Base-by-base conservation (phyloP, 2,888 invertebrate species). In the Chymomyza procnemis region DNA sequence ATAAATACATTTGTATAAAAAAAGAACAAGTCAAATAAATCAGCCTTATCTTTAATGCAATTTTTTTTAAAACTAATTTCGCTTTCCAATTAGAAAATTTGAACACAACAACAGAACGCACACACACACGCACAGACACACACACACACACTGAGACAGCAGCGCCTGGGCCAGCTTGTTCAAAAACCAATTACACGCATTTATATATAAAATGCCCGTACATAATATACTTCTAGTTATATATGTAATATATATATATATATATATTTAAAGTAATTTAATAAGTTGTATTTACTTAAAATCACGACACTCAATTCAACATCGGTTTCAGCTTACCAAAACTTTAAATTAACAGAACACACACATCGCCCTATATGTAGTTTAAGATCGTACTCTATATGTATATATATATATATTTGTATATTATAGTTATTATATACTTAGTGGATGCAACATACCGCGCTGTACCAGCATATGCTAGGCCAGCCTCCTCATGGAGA, bases 21-120 rank as follows among this genome's bases (percentile, higher is more conserved):
- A 87, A 54, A 87, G 85, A 81, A 87, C 85, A 71, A 82, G 88
- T 81, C 81, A 81, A 81, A 87, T 81, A 85, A 81, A 81, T 81
- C 81, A 81, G 81, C 81, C 81, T 81, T 81, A 81, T 87, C 75
- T 87, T 83, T 73, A 85, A 81, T 81, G 78, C 78, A 85, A 80
- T 73, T 75, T 80, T 63, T 61, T 50, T 67, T 61, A 69, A 50
- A 87, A 83, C 84, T 81, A 81, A 81, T 85, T 75, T 82, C 59
- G 66, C 60, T 70, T 74, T 87, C 77, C 81, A 75, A 80, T 75
- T 77, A 55, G 71, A 73, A 71, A 50, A 18, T 12, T 19, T 54
- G 47, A 4, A 18, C 48, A 16, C 48, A 12, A 50, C 14, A 8
- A 50, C 48, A 50, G 9, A 8, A 19, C 54, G 2, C 54, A 54